These are phyloP conservation scores for Empis livida DNA, from an alignment of 2,888 invertebrate species.

Conservation along the genomic window DNA sequence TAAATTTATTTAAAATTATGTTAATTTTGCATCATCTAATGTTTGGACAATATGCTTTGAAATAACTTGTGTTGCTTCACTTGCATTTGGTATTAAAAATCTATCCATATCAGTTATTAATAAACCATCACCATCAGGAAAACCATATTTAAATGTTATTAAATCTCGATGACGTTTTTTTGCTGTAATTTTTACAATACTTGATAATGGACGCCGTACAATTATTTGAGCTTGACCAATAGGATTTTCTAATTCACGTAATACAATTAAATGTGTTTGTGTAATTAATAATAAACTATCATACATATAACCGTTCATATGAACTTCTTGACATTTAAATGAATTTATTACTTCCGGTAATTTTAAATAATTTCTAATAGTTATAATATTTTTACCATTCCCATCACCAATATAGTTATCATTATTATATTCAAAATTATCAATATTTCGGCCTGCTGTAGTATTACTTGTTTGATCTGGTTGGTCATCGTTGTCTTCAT, in stretches of 20 bases:
- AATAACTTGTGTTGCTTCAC: conserved; percentile 77
- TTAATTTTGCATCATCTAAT: conserved; percentile 26
- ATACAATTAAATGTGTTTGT: conserved; percentile 69
- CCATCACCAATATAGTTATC: conserved; percentile 40
- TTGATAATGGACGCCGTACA: conserved; percentile 74
- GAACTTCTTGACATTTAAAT: conserved; percentile 87
- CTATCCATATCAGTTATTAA: conserved; percentile 82
- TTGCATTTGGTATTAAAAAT: conserved; percentile 84
- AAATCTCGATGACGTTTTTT: conserved; percentile 90
- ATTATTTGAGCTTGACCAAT: conserved; percentile 74
- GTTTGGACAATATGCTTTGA: conserved; percentile 75
- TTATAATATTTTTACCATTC: conserved; percentile 66
- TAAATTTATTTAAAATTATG: conserved; percentile 17
- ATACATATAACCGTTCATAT: conserved; percentile 76
- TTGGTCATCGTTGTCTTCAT: conserved; percentile 64
- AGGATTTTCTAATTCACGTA: conserved; percentile 60
- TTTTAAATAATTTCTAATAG: conserved; percentile 66
- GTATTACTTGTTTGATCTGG: conserved; percentile 11
- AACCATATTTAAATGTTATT: conserved; percentile 94
- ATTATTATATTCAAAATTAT: conserved; percentile 8
- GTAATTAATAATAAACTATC: conserved; percentile 82
- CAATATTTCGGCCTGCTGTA: too few species aligned
- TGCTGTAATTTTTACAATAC: conserved; percentile 93
- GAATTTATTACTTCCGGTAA: conserved; percentile 72
- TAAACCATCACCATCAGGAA: conserved; percentile 64